Evolutionary conservation across 2,888 invertebrate genomes (phyloP).

Genomic region (Chrysomela aeneicollis): DNA sequence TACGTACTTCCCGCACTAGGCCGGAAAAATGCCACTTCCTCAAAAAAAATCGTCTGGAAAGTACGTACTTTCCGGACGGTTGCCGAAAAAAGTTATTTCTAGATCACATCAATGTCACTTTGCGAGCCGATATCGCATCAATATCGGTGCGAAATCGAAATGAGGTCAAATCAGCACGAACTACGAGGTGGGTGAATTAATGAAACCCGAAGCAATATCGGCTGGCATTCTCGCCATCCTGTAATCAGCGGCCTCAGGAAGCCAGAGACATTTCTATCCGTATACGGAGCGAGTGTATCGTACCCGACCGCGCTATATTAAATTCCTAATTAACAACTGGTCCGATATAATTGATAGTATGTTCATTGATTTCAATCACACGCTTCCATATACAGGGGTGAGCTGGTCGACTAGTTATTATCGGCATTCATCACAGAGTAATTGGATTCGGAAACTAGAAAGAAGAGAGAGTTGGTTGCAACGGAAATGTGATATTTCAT

Average conservation of each 20-base stretch:
- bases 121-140: neutral
- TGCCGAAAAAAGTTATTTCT: too few relatives aligned
- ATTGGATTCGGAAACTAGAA: too few relatives aligned
- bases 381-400: neutral
- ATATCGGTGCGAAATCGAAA: conserved; percentile 5
- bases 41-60: too few relatives aligned
- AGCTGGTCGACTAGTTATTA: neutral
- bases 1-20: too few relatives aligned
- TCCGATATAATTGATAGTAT: conserved; percentile 26
- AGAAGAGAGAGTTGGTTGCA: too few relatives aligned
- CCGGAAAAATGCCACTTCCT: too few relatives aligned
- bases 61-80: too few relatives aligned
- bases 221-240: conserved; percentile 12
- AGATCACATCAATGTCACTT: too few relatives aligned
- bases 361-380: conserved; percentile 15
- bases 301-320: conserved; percentile 30
- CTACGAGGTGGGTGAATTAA: neutral
- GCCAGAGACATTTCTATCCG: conserved; percentile 27
- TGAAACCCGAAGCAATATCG: conserved; percentile 6
- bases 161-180: conserved; percentile 1
- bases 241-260: conserved; percentile 19
- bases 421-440: too few relatives aligned
- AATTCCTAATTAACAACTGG: conserved; percentile 29
- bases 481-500: too few relatives aligned
- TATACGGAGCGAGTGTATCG: conserved; percentile 24